Base-by-base conservation (phyloP, 2,797 vertebrate species). In the Hoplostethus mediterraneus region DNA sequence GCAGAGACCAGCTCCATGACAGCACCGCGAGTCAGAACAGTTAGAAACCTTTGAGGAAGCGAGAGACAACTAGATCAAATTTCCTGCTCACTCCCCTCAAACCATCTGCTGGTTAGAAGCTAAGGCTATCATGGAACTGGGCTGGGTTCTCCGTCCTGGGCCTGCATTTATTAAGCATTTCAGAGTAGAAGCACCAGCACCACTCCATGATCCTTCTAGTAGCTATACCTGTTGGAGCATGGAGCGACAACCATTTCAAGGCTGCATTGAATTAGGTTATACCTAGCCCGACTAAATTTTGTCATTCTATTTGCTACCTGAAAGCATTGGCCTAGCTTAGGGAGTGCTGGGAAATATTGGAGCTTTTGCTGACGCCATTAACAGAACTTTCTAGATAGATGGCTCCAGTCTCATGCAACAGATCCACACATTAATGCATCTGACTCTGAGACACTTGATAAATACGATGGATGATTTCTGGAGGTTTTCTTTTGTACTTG, bases 151-250 rank as follows among this genome's bases (percentile, higher is more conserved):
- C 17, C 17, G 2, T 52, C 21, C 49, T 52, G 49, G 17, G 17
- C 10, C 49, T 52, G 49, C 9, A 52, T 52, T 17, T 17, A 49
- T 49, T 80, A 55, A 65, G 25, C 51, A 40, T 13, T 9, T 57
- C 36, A 31, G 42, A 61, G 57, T 52, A 73, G 47, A 75, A 51
- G n/a, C 59, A 2, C 67, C 54, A 69, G 63, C 69, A 76, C 58
- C 68, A 55, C 71, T 21, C 76, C 47, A 83, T 66, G 10, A 47
- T 58, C 75, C 75, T 52, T 73, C 63, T 17, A 68, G 64, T 53
- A 74, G 55, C 62, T 54, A 57, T 10, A 88, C 69, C 58, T 79
- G 67, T 79, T 74, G 59, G 67, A 78, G 73, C 6, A 72, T 16
- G 63, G 63, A 47, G 45, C 3, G 45, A 47, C 4, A 63, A 80